Conservation (phyloP, 2,113 vertebrate species). For the Tamias sibiricus region DNA sequence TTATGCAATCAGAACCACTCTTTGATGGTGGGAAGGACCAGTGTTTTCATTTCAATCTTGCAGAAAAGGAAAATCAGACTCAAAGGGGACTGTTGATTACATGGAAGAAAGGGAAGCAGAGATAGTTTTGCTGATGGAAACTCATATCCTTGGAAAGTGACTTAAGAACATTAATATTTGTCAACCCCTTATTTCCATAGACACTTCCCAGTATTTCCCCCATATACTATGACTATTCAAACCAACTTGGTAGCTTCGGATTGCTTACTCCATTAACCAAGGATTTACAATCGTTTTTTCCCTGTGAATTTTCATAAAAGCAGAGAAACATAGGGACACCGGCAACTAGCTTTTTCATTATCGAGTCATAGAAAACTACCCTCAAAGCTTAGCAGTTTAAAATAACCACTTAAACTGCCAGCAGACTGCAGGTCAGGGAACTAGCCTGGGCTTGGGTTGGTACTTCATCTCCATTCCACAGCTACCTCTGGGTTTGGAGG, state of each 20-base stretch:
- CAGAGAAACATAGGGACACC: neutral
- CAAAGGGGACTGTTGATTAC: neutral
- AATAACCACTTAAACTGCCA: neutral
- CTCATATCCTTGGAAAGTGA: neutral
- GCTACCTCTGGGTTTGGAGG: neutral
- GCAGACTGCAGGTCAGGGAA: neutral
- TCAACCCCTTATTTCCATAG: neutral
- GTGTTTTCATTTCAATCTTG: neutral
- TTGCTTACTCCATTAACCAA: neutral
- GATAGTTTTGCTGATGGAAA: neutral
- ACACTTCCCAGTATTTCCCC: neutral
- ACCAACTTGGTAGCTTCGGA: neutral
- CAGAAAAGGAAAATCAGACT: neutral
- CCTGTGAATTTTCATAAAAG: constrained; percentile 4
- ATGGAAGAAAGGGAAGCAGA: neutral
- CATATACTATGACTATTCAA: neutral
- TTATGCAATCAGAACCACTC: neutral
- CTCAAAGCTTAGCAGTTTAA: neutral
- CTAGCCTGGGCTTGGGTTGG: neutral
- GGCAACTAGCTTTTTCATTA: neutral
- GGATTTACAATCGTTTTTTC: neutral
- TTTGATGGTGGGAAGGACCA: neutral
- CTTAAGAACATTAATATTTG: neutral
- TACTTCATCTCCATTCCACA: neutral
- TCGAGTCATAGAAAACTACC: neutral